phyloP scores from a whole-genome alignment of 2,113 vertebrate species.

The Oreotrochilus melanogaster region DNA sequence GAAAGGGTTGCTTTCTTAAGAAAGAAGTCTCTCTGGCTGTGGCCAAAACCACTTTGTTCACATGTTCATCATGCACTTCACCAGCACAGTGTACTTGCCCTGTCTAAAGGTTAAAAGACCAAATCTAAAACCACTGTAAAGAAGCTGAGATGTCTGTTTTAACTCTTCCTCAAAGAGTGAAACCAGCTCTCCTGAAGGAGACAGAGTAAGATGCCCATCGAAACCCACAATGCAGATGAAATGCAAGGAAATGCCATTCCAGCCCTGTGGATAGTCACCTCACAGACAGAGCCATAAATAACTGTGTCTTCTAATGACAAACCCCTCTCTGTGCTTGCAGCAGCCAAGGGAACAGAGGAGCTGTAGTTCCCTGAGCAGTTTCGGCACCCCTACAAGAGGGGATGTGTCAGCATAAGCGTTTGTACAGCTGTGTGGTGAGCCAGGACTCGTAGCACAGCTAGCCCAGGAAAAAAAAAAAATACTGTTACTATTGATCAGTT shows the following conservation, averaged over 20 bases:
- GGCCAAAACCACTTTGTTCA: constrained; percentile 6
- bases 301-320: neutral
- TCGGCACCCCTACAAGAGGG: neutral
- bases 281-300: neutral
- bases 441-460: neutral
- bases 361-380: neutral
- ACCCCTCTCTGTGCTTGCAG: neutral
- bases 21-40: neutral
- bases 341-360: neutral
- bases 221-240: neutral
- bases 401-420: neutral
- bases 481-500: neutral
- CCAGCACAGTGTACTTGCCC: neutral
- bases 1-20: constrained; percentile 23
- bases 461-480: neutral
- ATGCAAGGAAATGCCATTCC: neutral
- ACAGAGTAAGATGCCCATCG: neutral
- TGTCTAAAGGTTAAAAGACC: constrained; percentile 2
- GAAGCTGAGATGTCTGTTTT: neutral
- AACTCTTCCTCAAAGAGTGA: neutral
- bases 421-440: neutral
- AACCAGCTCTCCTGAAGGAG: neutral
- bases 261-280: neutral
- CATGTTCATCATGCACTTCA: constrained; percentile 1
- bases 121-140: constrained; percentile 3